These are phyloP conservation scores for Latrodectus geometricus DNA, from an alignment of 1,140 invertebrate species.

Conservation along the genomic window DNA sequence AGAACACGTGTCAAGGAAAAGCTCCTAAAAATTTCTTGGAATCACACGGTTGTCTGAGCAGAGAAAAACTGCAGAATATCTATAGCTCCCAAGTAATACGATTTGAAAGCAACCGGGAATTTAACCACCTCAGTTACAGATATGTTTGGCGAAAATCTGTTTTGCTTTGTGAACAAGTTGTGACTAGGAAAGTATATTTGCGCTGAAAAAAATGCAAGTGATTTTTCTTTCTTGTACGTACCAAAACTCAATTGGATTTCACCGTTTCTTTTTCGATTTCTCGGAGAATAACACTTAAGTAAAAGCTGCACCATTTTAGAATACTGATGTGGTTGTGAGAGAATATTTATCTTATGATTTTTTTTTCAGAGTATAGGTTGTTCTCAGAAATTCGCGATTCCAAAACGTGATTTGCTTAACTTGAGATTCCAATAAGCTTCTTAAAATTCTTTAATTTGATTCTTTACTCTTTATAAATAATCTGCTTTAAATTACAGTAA, in stretches of 20 bases:
- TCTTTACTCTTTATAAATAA: no score
- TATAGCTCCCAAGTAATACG: slow-evolving; percentile 28
- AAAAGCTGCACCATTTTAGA: background rate
- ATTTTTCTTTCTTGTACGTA: background rate
- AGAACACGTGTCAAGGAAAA: background rate
- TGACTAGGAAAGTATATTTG: background rate
- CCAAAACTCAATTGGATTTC: slow-evolving; percentile 15
- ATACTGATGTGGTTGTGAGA: background rate
- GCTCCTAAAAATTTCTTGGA: background rate
- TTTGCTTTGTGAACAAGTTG: background rate
- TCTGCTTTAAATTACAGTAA: no score
- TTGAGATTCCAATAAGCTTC: no score
- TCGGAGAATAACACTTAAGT: background rate
- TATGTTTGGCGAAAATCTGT: background rate
- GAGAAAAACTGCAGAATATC: slow-evolving; percentile 26
- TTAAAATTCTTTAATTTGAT: no score
- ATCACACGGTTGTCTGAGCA: background rate
- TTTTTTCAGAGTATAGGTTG: background rate
- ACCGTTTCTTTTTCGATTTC: background rate
- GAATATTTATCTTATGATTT: slow-evolving; percentile 12
- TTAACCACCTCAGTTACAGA: slow-evolving; percentile 6
- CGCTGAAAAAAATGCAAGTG: slow-evolving; percentile 18
- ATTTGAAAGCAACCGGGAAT: slow-evolving; percentile 16
- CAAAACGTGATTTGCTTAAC: no score
- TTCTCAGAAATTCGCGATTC: no score